A percentile compares a stretch with the other conserved stretches of the same genome.
phyloP scores from a whole-genome alignment of 1,140 invertebrate species.

The Nomia melanderi region DNA sequence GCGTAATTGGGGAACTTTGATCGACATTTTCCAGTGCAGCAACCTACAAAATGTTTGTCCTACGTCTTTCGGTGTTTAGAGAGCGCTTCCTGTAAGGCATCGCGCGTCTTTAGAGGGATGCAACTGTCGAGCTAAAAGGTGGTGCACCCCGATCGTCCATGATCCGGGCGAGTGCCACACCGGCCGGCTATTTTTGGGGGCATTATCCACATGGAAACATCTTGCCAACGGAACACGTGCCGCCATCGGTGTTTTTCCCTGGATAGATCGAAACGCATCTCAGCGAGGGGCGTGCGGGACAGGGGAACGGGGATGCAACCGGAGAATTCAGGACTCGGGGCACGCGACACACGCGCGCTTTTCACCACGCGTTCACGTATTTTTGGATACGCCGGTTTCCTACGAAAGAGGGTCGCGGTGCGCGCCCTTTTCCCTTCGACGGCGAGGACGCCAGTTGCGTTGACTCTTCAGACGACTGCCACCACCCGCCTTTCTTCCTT shows the following conservation, averaged over 20 bases:
- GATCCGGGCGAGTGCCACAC: neutral
- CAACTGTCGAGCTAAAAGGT: slow-evolving; percentile 10
- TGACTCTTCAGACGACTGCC: neutral
- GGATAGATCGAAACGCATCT: slow-evolving; percentile 3
- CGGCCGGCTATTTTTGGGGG: slow-evolving; percentile 49
- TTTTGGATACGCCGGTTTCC: slow-evolving; percentile 54
- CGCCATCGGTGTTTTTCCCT: slow-evolving; percentile 54
- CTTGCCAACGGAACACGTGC: slow-evolving; percentile 58
- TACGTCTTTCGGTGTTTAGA: neutral
- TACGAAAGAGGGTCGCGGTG: neutral
- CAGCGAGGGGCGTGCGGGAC: neutral
- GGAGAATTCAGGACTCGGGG: slow-evolving; percentile 14
- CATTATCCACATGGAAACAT: slow-evolving; percentile 40
- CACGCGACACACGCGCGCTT: slow-evolving; percentile 50
- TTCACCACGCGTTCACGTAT: slow-evolving; percentile 52
- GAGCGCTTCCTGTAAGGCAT: neutral
- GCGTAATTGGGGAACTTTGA: too few species aligned
- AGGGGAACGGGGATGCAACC: neutral
- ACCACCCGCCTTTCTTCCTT: neutral
- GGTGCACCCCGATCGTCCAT: slow-evolving; percentile 5
- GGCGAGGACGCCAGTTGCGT: neutral
- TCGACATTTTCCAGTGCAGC: neutral
- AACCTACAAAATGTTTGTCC: neutral
- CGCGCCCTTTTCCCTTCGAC: neutral
- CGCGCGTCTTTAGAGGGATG: slow-evolving; percentile 14